Evolutionary conservation across 2,113 vertebrate species (phyloP), one percentile per base, ranked within the genome.

Genomic region (Clarias magur): DNA sequence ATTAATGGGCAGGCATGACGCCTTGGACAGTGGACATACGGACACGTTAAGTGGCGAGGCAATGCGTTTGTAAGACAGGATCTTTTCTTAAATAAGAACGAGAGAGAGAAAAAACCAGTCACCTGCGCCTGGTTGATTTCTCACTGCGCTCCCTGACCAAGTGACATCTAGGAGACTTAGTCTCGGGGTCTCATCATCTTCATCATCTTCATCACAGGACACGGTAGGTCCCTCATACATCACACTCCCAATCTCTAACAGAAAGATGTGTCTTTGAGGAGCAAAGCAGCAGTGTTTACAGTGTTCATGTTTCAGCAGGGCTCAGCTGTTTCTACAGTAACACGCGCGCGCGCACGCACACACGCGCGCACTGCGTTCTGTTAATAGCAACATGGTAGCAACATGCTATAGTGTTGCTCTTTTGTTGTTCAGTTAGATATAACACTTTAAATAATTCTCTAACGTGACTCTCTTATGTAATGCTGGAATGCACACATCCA

Each of bases 401-500:
- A 17, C 68, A 21, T 73, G 57, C 83, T 60, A 1, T 23, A 75
- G 6, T 60, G 19, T 75, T 72, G 15, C n/a, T 30, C 10, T 57
- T 54, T 30, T 25, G 11, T 2, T 81, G 65, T 84, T 38, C 42
- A 75, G 83, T 15, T 79, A n/a, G 79, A 76, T 83, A 82, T 76
- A 56, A 56, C 87, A 88, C 70, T 68, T 84, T 63, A 65, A 81
- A 60, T 48, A 48, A 84, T 83, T 84, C 76, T 82, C 59, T 80
- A 82, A 85, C 59, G 80, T 70, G 3, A 30, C 86, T 89, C 87
- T 89, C 92, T 95, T 94, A 94, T 93, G 89, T 95, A 95, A 95
- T 86, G 87, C 89, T 90, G 89, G 90, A 91, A 92, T 91, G 89
- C 89, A 1, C 23, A 38, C 86, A 67, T 53, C 53, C 86, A 54